Evolutionary conservation across 2,113 vertebrate species (phyloP).

Genomic region (Corvus moneduloides): DNA sequence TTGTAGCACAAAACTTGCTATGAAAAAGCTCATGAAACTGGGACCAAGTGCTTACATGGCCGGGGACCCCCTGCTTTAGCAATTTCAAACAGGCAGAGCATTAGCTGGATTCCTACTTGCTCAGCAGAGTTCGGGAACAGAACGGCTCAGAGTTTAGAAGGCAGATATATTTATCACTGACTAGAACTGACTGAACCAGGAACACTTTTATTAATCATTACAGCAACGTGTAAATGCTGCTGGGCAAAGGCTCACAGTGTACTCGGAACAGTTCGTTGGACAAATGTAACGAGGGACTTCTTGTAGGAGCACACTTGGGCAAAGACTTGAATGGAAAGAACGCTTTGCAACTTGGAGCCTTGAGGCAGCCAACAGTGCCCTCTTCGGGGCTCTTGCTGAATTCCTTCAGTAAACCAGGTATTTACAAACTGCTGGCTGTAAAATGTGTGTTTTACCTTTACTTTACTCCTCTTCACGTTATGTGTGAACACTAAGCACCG

Average conservation of each 20-base stretch:
- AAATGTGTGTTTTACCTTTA: neutral
- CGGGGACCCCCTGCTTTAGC: neutral
- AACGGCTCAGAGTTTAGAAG: neutral
- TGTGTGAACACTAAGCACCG: neutral
- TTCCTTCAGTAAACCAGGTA: neutral
- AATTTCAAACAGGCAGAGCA: neutral
- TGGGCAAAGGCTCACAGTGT: neutral
- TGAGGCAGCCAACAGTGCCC: constrained; percentile 18
- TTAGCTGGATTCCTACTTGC: neutral
- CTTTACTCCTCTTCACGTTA: neutral
- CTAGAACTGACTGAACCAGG: neutral
- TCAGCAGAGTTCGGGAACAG: neutral
- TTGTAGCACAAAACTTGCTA: neutral
- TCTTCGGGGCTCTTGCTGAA: neutral
- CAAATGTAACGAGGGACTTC: rapidly evolving
- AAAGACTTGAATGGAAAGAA: rapidly evolving
- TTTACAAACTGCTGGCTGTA: neutral
- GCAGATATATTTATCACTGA: neutral
- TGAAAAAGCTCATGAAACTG: neutral
- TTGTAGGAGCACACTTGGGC: rapidly evolving
- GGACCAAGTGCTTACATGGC: neutral
- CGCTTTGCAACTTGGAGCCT: neutral
- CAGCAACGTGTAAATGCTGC: rapidly evolving
- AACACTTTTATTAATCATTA: neutral
- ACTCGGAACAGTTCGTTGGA: too few species aligned